Percentiles rank a stretch among this genome's conserved stretches.
Evolutionary conservation across 1,140 invertebrate species (phyloP).

Genomic region (Coptotermes formosanus): DNA sequence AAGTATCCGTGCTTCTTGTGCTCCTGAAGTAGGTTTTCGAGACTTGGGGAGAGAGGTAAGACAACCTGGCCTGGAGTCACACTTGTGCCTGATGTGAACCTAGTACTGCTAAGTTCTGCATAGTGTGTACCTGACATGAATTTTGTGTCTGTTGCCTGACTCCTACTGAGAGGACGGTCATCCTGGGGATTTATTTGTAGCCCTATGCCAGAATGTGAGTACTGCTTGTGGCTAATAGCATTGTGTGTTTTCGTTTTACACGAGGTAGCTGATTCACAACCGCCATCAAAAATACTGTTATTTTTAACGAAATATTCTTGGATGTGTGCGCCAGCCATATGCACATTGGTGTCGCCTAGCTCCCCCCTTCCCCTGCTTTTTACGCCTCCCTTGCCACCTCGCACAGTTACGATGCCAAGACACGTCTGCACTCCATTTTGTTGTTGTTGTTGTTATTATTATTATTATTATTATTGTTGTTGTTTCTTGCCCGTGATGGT

Average conservation of each 20-base stretch:
- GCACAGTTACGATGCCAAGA: background rate
- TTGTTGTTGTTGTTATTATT: conserved; percentile 1
- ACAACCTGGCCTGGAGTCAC: background rate
- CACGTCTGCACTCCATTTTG: background rate
- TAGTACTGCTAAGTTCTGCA: background rate
- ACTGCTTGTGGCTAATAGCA: background rate
- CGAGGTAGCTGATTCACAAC: background rate
- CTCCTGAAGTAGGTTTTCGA: background rate
- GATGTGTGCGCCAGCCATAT: conserved; percentile 18
- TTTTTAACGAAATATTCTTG: conserved; percentile 16
- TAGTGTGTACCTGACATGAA: background rate
- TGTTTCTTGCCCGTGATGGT: background rate
- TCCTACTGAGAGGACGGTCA: background rate
- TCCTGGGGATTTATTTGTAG: background rate
- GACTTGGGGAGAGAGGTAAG: background rate
- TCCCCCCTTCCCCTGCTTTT: background rate
- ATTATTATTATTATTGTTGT: background rate
- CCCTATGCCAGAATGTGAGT: conserved; percentile 14
- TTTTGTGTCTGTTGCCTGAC: background rate
- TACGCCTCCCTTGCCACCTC: background rate
- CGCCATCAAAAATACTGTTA: background rate
- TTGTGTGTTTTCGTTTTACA: background rate
- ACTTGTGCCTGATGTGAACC: background rate
- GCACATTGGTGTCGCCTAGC: background rate
- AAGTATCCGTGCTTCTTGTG: background rate